These are phyloP conservation scores for Acropternis orthonyx DNA, from an alignment of 2,797 vertebrate genomes.

Conservation along the genomic window DNA sequence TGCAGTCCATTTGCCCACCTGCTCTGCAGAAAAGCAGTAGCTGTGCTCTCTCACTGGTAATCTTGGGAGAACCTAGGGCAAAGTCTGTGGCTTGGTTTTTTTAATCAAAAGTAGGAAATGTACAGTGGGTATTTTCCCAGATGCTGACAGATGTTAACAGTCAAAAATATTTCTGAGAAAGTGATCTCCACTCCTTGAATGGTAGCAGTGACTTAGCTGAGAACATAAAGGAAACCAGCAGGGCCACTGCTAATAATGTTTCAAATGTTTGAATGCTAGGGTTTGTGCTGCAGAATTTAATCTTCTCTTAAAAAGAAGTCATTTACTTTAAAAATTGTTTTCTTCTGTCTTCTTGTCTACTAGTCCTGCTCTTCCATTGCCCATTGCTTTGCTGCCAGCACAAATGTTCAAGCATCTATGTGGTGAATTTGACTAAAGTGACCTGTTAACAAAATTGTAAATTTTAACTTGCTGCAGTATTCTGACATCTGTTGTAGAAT, in stretches of 20 bases:
- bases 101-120: not conserved
- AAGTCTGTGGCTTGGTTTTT: not conserved
- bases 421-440: not conserved
- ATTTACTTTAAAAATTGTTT: not conserved
- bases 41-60: not conserved
- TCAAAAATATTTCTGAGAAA: not conserved
- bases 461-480: not conserved
- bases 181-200: not conserved
- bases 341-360: not conserved
- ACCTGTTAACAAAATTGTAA: not conserved
- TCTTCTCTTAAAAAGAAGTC: not conserved
- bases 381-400: not conserved
- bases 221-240: not conserved
- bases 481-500: not conserved
- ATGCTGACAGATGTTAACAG: not conserved
- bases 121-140: not conserved
- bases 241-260: not conserved
- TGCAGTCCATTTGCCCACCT: not conserved
- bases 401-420: not conserved
- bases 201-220: not conserved
- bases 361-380: not conserved
- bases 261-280: fast-evolving
- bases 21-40: not conserved
- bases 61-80: not conserved
- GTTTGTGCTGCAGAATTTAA: not conserved